phyloP scores from a whole-genome alignment of 2,113 vertebrate species.

The Hassar affinis region DNA sequence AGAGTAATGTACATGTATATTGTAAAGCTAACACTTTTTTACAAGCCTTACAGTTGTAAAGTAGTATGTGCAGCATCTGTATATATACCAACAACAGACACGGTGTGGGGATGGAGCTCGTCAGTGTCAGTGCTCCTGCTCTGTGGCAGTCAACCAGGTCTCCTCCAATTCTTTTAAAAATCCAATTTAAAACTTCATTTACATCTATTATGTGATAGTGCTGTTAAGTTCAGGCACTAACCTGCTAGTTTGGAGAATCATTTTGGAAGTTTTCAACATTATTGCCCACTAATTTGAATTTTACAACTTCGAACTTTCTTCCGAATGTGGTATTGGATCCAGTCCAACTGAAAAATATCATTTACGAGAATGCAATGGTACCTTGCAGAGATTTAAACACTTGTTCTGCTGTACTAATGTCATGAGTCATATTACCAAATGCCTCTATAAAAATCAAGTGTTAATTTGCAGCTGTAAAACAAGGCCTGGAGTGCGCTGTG shows the following conservation, averaged over 20 bases:
- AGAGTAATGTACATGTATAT: slow-evolving; percentile 69
- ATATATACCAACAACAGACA: slow-evolving; percentile 72
- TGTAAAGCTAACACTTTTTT: slow-evolving; percentile 78
- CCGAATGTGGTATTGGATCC: neutral
- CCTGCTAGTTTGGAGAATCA: neutral
- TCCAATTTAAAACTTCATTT: slow-evolving; percentile 2
- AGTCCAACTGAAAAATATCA: neutral
- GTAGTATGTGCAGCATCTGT: slow-evolving; percentile 67
- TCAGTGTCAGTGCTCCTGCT: slow-evolving; percentile 35
- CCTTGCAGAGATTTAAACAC: neutral
- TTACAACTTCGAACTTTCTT: slow-evolving; percentile 5
- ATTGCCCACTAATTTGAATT: neutral
- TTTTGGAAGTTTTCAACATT: neutral
- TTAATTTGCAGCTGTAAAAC: slow-evolving; percentile 18
- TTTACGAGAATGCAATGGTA: neutral
- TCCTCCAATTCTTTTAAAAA: slow-evolving; percentile 1
- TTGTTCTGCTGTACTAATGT: neutral
- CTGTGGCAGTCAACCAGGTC: slow-evolving; percentile 3
- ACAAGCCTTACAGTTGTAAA: slow-evolving; percentile 76
- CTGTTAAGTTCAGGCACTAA: neutral
- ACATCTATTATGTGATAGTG: neutral
- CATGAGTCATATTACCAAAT: slow-evolving; percentile 16
- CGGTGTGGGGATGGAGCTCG: slow-evolving; percentile 69
- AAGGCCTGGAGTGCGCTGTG: slow-evolving; percentile 25
- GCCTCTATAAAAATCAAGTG: slow-evolving; percentile 17